These are phyloP conservation scores for Colletes gigas DNA, from an alignment of 1,140 invertebrate genomes.

Conservation along the genomic window DNA sequence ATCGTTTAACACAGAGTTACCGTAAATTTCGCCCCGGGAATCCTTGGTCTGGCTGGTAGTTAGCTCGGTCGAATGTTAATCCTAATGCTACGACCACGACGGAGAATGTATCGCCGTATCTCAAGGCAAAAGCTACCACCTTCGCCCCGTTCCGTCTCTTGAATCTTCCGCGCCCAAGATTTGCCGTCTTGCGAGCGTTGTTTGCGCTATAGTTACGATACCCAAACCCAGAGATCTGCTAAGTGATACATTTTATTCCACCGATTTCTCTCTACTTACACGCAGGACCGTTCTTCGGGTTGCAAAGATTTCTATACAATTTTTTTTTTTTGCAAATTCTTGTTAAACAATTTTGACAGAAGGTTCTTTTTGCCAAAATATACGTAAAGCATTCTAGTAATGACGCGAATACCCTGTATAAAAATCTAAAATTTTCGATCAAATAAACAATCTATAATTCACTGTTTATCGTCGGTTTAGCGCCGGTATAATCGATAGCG, in stretches of 20 bases:
- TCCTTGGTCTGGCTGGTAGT: constrained; percentile 63
- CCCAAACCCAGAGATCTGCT: not conserved
- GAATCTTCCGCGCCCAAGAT: constrained; percentile 35
- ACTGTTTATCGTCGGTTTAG: too few species aligned
- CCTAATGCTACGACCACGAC: constrained; percentile 45
- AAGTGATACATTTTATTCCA: not conserved
- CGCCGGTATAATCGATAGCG: too few species aligned
- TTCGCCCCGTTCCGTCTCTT: constrained; percentile 52
- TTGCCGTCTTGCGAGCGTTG: not conserved
- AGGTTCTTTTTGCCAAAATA: too few species aligned
- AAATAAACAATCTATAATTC: too few species aligned
- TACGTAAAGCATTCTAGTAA: too few species aligned
- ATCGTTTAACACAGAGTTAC: constrained; percentile 74
- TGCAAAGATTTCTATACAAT: too few species aligned
- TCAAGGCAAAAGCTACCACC: constrained; percentile 47
- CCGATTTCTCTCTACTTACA: too few species aligned
- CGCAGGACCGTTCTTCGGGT: too few species aligned
- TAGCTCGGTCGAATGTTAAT: constrained; percentile 70
- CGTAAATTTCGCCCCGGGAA: constrained; percentile 66
- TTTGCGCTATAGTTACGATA: constrained; percentile 19
- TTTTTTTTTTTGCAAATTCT: too few species aligned
- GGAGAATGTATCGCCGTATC: constrained; percentile 44
- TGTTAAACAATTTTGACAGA: too few species aligned
- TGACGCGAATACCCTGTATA: too few species aligned
- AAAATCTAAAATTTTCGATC: too few species aligned